Conservation (phyloP, 2,888 invertebrate genomes). For the Ochlodes sylvanus region DNA sequence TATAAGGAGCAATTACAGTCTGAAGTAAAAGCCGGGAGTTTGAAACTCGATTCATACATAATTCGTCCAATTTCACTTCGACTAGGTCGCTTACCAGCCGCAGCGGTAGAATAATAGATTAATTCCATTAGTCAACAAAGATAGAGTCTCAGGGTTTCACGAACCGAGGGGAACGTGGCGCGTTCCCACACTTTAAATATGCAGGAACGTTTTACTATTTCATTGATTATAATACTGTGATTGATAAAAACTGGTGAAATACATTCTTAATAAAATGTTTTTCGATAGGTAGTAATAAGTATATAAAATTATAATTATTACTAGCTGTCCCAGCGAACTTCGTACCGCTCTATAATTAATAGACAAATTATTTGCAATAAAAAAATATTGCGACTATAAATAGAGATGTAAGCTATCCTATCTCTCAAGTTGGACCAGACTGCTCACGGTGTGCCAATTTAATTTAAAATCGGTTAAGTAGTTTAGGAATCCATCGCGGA, state of each 20-base stretch:
- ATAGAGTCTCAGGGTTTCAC: constrained; percentile 29
- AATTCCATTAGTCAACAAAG: constrained; percentile 38
- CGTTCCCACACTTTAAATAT: constrained; percentile 26
- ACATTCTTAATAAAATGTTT: too few relatives aligned
- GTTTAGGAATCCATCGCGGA: too few relatives aligned
- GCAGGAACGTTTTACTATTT: constrained; percentile 11
- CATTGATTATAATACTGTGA: not conserved
- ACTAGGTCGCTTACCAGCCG: constrained; percentile 64
- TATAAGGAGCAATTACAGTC: constrained; percentile 4
- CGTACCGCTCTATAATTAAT: too few relatives aligned
- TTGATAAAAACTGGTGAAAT: not conserved
- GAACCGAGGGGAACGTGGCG: constrained; percentile 22
- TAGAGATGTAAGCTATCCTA: too few relatives aligned
- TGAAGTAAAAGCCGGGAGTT: constrained; percentile 15
- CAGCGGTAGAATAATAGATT: constrained; percentile 65
- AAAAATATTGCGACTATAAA: too few relatives aligned
- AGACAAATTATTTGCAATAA: too few relatives aligned
- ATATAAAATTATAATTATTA: too few relatives aligned
- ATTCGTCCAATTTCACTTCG: constrained; percentile 47
- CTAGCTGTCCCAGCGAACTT: too few relatives aligned
- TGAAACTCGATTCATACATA: constrained; percentile 42
- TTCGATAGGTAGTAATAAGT: too few relatives aligned
- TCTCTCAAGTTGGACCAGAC: too few relatives aligned
- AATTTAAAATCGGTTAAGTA: too few relatives aligned
- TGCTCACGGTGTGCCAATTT: too few relatives aligned